A percentile compares a stretch with the other conserved stretches of the same genome.
phyloP scores from a whole-genome alignment of 2,797 vertebrate genomes.

The Cheirogaleus major region DNA sequence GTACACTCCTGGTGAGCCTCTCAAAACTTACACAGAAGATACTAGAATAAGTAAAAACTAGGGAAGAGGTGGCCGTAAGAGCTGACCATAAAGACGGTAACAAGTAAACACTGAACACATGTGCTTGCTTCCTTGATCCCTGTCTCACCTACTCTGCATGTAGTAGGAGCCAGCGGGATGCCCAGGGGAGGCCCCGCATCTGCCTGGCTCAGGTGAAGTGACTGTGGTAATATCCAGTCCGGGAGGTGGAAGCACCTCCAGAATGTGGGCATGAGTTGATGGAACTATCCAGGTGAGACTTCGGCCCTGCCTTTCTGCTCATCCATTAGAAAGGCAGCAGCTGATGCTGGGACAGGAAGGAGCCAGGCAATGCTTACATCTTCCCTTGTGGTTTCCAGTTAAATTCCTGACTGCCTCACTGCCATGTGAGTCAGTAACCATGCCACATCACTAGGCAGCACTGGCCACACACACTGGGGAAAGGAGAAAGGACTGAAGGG shows the following conservation, averaged over 20 bases:
- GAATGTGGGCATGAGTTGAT: too few relatives aligned
- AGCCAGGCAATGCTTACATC: background rate
- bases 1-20: background rate
- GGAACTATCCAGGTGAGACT: background rate
- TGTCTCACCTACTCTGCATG: background rate
- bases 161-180: accelerated
- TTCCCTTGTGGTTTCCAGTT: background rate
- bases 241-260: background rate
- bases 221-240: background rate
- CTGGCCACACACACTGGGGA: background rate
- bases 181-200: accelerated
- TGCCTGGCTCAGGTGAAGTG: background rate
- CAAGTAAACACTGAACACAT: background rate
- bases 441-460: background rate
- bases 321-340: background rate
- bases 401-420: background rate
- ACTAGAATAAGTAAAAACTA: background rate
- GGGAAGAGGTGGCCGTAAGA: background rate
- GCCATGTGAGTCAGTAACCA: background rate
- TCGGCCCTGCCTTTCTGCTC: background rate
- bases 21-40: background rate
- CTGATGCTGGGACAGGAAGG: background rate
- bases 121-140: too few relatives aligned
- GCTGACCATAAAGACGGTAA: background rate
- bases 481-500: background rate